Evolutionary conservation across 2,888 invertebrate genomes (phyloP), one percentile per base, ranked within the genome.

Genomic region (Tethea ocularis): DNA sequence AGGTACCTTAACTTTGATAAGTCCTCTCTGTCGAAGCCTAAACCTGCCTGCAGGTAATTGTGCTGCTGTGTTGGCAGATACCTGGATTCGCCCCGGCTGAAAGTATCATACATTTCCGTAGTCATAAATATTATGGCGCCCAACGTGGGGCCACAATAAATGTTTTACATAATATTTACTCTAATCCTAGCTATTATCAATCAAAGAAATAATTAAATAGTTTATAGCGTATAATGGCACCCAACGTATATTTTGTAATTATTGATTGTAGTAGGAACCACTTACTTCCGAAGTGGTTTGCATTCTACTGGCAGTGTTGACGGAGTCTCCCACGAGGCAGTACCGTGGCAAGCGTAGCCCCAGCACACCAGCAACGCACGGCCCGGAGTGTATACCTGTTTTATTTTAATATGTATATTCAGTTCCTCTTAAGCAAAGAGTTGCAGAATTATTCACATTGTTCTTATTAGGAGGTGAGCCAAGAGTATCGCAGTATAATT

Each of bases 291-390:
- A 89, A 56, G 94, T 91, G 20, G 95, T 94, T 82, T 98, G 98
- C 97, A 98, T 98, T 61, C 98, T 94, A 2, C 98, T 97, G 1
- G 98, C 98, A 0, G 97, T 98, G 82, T 98, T 98, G 20, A 98
- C 97, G 0, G 98, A 97, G 83, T 98, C 98, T 0, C 98, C 98
- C 65, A 98, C 98, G 55, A 98, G 95, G 74, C 98, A 98, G 84
- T 97, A 98, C 0, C 97, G 94, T 0, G 97, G 97, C 57, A 97
- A 95, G 77, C 97, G 96, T 46, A 96, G 89, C 0, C 98, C 98
- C 0, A 98, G 96, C 23, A 98, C 96, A 0, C 98, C 98, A 0
- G 97, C 98, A 6, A 97, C 97, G 38, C 97, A 97, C 0, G 97
- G 96, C 0, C 98, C 98, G 0, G 97, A 96, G 88, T 98, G 97